phyloP scores from a whole-genome alignment of 2,888 invertebrate genomes.

The Neoscelio sp. region DNA sequence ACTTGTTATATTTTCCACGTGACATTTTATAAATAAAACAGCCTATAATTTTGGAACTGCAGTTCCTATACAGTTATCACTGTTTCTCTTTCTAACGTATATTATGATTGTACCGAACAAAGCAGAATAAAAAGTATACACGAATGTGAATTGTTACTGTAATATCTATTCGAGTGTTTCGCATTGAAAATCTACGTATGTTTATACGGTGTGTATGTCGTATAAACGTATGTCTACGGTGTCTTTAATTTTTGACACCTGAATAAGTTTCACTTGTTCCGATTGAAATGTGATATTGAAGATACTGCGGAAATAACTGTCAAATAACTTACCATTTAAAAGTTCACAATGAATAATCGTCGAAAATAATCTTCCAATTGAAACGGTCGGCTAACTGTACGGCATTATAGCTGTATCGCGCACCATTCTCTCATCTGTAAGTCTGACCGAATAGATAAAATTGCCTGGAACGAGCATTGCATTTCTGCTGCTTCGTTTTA shows the following conservation, averaged over 20 bases:
- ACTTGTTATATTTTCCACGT: no score
- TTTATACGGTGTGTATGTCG: no score
- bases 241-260: not conserved
- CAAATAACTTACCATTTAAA: slow-evolving; percentile 15
- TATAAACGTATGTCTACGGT: no score
- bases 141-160: no score
- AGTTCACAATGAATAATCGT: slow-evolving; percentile 30
- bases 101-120: no score
- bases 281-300: not conserved
- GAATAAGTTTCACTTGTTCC: not conserved
- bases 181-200: no score
- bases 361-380: slow-evolving; percentile 24
- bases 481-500: slow-evolving; percentile 13
- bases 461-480: not conserved
- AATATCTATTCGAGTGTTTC: no score
- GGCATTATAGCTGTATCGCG: slow-evolving; percentile 8
- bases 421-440: slow-evolving; percentile 1
- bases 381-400: slow-evolving; percentile 23
- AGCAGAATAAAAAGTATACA: no score
- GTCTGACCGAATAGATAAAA: slow-evolving; percentile 17
- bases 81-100: no score
- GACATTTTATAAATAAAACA: no score
- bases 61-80: no score
- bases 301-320: slow-evolving; percentile 3
- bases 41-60: no score